Evolutionary conservation across 2,888 invertebrate genomes (phyloP), one percentile per base, ranked within the genome.

Genomic region (Linnaemya vulpina): DNA sequence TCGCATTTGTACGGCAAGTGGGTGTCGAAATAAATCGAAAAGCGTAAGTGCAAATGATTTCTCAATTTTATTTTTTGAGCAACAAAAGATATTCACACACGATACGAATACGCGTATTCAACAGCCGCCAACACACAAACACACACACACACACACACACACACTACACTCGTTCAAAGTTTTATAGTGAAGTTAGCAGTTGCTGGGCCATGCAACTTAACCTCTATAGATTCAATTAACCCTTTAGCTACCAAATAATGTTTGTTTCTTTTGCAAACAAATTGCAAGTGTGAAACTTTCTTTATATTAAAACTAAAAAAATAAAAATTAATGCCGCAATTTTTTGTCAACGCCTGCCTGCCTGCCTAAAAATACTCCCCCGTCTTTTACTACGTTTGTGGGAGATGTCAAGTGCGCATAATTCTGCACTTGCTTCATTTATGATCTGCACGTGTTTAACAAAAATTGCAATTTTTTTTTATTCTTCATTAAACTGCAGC

Each of bases 1-100:
- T 46, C 15, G 60, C 46, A 30, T 40, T 67, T 67, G 51, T 49
- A 46, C n/a, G 38, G n/a, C 30, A 55, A 51, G 63, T 70, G 70
- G 40, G 49, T 40, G 70, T 63, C 22, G 25, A 58, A 73, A 55
- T 73, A 53, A 79, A 65, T 63, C 70, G 20, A 53, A 63, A 62
- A 49, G 38, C 38, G 17, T 38, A 76, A 77, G 77, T 68, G 83
- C 20, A 83, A 83, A 73, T 83, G 68, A 71, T 77, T 76, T 73
- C 67, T 67, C 77, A 60, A 77, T 77, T 60, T 77, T 51, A 62
- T 49, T 60, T 60, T 75, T 25, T 38, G 43, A 40, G n/a, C 51
- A 43, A n/a, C 38, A 60, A 76, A 70, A 53, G 38, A 73, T 3
- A 30, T 10, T 74, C 40, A 38, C 17, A 49, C 35, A 46, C 58